Evolutionary conservation across 2,113 vertebrate genomes (phyloP).

Genomic region (Lamprotornis superbus): DNA sequence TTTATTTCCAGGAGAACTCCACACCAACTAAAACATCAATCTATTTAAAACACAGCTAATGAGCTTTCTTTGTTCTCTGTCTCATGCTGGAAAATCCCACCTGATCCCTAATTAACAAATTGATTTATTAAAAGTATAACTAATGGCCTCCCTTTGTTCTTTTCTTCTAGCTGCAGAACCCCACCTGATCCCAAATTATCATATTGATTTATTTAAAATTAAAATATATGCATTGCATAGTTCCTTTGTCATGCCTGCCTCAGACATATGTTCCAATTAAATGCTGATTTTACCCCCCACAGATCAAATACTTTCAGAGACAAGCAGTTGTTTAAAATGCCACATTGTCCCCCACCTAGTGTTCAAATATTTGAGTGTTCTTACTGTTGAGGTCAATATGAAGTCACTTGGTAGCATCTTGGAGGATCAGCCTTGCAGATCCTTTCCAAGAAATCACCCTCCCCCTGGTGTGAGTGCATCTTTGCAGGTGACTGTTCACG

Average conservation of each 20-base stretch:
- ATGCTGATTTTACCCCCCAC: not conserved
- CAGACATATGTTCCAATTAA: not conserved
- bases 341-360: accelerated
- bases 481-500: not conserved
- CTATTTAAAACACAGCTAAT: conserved; percentile 12
- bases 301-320: not conserved
- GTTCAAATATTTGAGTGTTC: not conserved
- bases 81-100: conserved; percentile 25
- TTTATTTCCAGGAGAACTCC: not conserved
- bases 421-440: not conserved
- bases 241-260: not conserved
- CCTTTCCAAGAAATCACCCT: not conserved
- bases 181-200: conserved; percentile 37
- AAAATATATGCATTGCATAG: not conserved
- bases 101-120: conserved; percentile 56
- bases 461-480: not conserved
- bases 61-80: conserved; percentile 35
- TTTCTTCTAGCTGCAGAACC: not conserved
- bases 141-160: conserved; percentile 36
- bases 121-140: conserved; percentile 40
- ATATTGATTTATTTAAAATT: conserved; percentile 33
- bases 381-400: not conserved
- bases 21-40: not conserved
- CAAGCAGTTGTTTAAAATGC: not conserved
- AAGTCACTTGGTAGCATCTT: not conserved